phyloP scores from a whole-genome alignment of 2,113 vertebrate species.

The Orcinus orca region DNA sequence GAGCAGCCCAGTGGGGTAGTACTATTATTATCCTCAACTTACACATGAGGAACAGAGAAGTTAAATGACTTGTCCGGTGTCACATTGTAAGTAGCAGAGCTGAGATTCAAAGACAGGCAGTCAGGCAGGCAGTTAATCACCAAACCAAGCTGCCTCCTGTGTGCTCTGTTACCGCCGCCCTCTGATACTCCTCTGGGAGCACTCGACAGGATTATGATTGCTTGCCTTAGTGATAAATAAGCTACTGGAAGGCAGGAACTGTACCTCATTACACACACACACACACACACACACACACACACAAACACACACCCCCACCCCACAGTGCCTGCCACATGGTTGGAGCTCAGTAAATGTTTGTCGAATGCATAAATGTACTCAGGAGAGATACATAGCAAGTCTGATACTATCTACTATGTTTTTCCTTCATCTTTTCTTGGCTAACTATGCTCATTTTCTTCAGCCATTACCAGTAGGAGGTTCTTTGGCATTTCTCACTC shows the following conservation, averaged over 20 bases:
- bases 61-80: not conserved
- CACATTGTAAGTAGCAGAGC: not conserved
- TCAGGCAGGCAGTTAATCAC: not conserved
- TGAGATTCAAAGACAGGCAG: not conserved
- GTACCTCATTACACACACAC: not conserved
- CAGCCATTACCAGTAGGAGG: not conserved
- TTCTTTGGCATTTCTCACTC: not conserved
- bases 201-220: not conserved
- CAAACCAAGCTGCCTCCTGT: not conserved
- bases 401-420: not conserved
- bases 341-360: not conserved
- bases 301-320: not conserved
- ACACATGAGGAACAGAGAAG: not conserved
- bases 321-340: not conserved
- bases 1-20: not conserved
- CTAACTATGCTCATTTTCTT: not conserved
- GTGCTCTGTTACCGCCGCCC: not conserved
- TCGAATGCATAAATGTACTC: not conserved
- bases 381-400: not conserved
- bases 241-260: not conserved
- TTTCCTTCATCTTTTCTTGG: not conserved
- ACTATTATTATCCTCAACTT: not conserved
- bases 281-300: too few species aligned
- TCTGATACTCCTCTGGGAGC: not conserved
- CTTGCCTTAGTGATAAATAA: not conserved